Base-by-base conservation (phyloP, 2,113 vertebrate species). In the Passerina amoena region DNA sequence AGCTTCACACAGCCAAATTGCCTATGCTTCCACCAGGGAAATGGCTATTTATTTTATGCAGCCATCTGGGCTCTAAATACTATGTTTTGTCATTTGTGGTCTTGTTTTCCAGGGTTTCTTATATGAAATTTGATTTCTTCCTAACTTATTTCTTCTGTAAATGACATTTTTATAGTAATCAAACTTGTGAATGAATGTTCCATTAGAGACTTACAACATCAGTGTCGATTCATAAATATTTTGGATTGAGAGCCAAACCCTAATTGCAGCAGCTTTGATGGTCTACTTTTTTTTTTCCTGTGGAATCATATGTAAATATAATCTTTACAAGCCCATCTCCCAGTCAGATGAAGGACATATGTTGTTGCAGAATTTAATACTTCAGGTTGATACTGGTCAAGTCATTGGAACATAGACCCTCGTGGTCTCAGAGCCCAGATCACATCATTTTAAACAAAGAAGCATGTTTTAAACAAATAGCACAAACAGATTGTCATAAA, bases 1-100 rank as follows among this genome's bases (percentile, higher is more conserved):
- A 98, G 97, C 97, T 98, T 96, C 97, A 94, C 96, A 91, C 96
- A 98, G 98, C 97, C 98, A 98, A 98, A 98, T 98, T 98, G 98
- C 98, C 96, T 97, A 77, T 91, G 97, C 94, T 97, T 97, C 98
- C 97, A 98, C 98, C 40, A 96, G 98, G 98, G 97, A 98, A 97
- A 98, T 16, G 92, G 97, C 98, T 97, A 98, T 98, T 98, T 98
- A 98, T 98, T 98, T 98, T 98, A 98, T 98, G 97, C 95, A 94
- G 93, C 98, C 98, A 98, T 98, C 98, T 98, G 98, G 97, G 97
- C 97, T 98, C 97, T 98, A 97, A 98, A 97, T 91, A 98, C 95
- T 79, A 94, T 97, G 97, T 97, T 98, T 97, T 98, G 95, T 97
- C 97, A 97, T 98, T 98, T 97, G 95, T 95, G 90, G 88, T 96